phyloP scores from a whole-genome alignment of 2,113 vertebrate genomes.

The Synodontis membranacea region DNA sequence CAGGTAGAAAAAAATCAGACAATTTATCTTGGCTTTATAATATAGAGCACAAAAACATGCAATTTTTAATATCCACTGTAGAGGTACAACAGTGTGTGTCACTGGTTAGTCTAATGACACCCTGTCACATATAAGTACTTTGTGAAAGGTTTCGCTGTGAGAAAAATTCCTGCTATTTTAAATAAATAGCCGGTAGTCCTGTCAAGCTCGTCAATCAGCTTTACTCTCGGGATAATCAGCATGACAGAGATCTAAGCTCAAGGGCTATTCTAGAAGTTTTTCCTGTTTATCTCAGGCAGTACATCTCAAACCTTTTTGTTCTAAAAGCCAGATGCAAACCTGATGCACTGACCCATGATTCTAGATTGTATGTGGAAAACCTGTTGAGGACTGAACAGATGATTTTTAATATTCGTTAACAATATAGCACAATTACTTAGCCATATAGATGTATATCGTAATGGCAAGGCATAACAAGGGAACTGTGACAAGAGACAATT shows the following conservation, averaged over 20 bases:
- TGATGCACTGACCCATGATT: background rate
- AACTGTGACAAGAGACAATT: background rate
- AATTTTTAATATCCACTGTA: background rate
- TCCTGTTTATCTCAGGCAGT: background rate
- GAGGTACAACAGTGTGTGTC: background rate
- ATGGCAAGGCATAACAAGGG: background rate
- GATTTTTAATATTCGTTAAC: background rate
- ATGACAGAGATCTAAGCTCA: background rate
- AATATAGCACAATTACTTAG: background rate
- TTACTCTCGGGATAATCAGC: background rate
- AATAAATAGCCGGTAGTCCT: background rate
- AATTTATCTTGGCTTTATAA: background rate
- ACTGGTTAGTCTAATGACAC: background rate
- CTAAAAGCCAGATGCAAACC: background rate
- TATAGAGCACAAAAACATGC: too few relatives aligned
- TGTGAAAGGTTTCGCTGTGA: background rate
- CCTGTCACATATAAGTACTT: background rate
- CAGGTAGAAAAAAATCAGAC: background rate
- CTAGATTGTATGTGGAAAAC: background rate
- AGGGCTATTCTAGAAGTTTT: background rate
- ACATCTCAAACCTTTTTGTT: background rate
- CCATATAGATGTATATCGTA: background rate
- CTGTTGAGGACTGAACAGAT: background rate
- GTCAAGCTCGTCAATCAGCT: conserved; percentile 20
- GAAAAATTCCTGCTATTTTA: background rate